phyloP scores from a whole-genome alignment of 2,888 invertebrate genomes.

The Nezara viridula region DNA sequence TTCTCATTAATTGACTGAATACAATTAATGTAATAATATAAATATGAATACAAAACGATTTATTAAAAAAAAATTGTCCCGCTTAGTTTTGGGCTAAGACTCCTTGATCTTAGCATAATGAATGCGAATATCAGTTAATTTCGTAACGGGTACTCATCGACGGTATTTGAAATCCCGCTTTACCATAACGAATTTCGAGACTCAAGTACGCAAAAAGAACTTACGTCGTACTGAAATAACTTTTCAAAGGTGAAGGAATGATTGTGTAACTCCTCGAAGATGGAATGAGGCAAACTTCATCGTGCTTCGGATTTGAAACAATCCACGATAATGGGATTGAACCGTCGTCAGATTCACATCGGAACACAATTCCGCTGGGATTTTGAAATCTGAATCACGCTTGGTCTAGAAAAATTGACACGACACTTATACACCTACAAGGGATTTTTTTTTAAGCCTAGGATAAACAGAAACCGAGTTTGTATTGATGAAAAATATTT shows the following conservation, averaged over 20 bases:
- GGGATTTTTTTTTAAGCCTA: not conserved
- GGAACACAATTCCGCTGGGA: not conserved
- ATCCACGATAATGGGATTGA: not conserved
- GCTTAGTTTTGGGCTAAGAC: too few species aligned
- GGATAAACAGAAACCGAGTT: too few species aligned
- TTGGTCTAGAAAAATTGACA: not conserved
- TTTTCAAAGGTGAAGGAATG: not conserved
- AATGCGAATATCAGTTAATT: too few species aligned
- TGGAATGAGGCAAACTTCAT: not conserved
- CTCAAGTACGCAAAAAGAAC: not conserved
- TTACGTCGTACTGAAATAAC: not conserved
- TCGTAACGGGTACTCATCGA: not conserved
- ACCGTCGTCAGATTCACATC: not conserved
- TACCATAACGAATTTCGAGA: not conserved
- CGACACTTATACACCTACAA: not conserved
- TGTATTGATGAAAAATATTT: too few species aligned
- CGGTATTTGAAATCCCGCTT: not conserved
- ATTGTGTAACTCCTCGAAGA: not conserved
- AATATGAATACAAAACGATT: too few species aligned
- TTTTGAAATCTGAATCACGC: not conserved
- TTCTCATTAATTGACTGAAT: too few species aligned
- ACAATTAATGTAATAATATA: too few species aligned
- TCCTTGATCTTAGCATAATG: too few species aligned
- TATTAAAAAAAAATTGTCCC: too few species aligned
- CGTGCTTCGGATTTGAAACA: constrained; percentile 3